Evolutionary conservation across 2,888 invertebrate species (phyloP).

Genomic region (Heliothis peltigera): DNA sequence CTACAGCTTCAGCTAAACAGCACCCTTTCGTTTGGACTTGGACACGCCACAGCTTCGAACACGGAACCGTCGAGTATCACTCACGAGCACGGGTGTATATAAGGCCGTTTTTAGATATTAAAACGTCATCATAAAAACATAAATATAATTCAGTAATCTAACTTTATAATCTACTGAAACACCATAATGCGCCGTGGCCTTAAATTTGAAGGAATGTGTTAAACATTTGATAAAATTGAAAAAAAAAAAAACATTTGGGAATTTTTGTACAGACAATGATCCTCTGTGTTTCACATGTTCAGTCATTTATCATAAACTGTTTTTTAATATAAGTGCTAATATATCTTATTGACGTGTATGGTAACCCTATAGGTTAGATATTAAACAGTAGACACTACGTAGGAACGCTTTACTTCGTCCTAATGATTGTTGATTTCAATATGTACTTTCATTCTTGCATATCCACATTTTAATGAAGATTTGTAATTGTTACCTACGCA

Average conservation of each 20-base stretch:
- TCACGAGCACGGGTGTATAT: conserved; percentile 69
- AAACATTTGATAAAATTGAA: conserved; percentile 80
- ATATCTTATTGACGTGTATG: conserved; percentile 76
- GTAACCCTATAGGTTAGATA: conserved; percentile 81
- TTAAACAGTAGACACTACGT: conserved; percentile 74
- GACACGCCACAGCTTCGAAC: conserved; percentile 54
- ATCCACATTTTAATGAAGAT: conserved; percentile 83
- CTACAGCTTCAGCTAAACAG: conserved; percentile 64
- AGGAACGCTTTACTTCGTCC: conserved; percentile 83
- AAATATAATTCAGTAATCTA: conserved; percentile 80
- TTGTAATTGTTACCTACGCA: conserved; percentile 89
- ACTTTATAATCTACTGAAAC: conserved; percentile 88
- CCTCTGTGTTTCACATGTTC: conserved; percentile 73
- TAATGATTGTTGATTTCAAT: conserved; percentile 83
- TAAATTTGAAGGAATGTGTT: conserved; percentile 88
- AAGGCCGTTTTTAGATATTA: conserved; percentile 76
- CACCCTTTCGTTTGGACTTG: conserved; percentile 49
- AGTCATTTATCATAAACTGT: conserved; percentile 72
- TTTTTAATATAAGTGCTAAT: conserved; percentile 78
- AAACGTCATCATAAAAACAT: conserved; percentile 78
- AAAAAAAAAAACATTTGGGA: conserved; percentile 66
- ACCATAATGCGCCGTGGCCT: conserved; percentile 90
- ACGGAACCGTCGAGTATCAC: conserved; percentile 41
- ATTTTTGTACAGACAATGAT: conserved; percentile 80
- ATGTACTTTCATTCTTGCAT: conserved; percentile 81